A percentile compares a stretch with the other conserved stretches of the same genome.
These are phyloP conservation scores for Ochropacha duplaris DNA, from an alignment of 2,888 invertebrate genomes.

Conservation along the genomic window DNA sequence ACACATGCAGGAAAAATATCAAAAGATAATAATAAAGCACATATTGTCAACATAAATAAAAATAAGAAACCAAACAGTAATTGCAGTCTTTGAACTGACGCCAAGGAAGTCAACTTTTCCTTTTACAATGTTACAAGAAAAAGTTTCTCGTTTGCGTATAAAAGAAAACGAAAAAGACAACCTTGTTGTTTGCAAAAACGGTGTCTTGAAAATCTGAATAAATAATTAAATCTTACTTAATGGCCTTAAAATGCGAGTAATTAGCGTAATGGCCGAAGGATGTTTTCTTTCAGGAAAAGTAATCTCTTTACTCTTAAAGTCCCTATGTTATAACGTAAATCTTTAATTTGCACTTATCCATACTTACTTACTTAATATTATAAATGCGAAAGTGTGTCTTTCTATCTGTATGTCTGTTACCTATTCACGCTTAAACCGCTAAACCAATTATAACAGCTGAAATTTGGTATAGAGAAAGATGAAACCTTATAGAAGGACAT, in stretches of 20 bases:
- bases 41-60: not conserved
- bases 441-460: too few species aligned
- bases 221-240: conserved; percentile 22
- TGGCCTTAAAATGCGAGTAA: conserved; percentile 34
- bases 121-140: not conserved
- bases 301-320: conserved; percentile 29
- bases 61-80: not conserved
- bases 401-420: too few species aligned
- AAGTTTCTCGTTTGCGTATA: not conserved
- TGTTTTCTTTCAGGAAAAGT: conserved; percentile 22
- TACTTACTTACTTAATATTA: too few species aligned
- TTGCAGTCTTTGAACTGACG: not conserved
- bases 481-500: too few species aligned
- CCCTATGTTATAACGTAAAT: too few species aligned
- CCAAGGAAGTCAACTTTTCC: not conserved
- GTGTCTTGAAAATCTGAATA: conserved; percentile 23
- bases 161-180: not conserved
- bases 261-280: conserved; percentile 34
- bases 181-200: not conserved
- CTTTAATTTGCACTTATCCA: too few species aligned
- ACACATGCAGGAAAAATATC: too few species aligned
- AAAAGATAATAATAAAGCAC: too few species aligned
- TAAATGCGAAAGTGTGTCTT: too few species aligned
- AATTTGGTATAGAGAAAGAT: too few species aligned
- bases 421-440: too few species aligned